Evolutionary conservation across 2,888 invertebrate genomes (phyloP).

Genomic region (Cryptocephalus moraei): DNA sequence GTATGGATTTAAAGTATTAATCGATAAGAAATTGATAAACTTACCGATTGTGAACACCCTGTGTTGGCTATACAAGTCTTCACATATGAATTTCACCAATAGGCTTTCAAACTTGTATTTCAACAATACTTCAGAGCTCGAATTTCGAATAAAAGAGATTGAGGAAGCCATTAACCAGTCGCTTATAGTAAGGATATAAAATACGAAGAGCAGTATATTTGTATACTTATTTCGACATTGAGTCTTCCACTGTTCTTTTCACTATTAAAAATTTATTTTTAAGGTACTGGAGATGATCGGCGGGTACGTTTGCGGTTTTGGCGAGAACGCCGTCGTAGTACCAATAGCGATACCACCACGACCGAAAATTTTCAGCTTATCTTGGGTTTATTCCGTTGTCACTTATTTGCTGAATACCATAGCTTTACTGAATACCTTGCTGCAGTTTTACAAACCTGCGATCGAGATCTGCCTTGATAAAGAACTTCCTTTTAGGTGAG

Average conservation of each 20-base stretch:
- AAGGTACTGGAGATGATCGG: slow-evolving; percentile 31
- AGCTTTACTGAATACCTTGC: slow-evolving; percentile 23
- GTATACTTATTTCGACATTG: too few relatives aligned
- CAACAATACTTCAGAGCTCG: slow-evolving; percentile 17
- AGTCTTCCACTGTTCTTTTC: too few relatives aligned
- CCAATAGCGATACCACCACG: slow-evolving; percentile 26
- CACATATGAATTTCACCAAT: slow-evolving; percentile 25
- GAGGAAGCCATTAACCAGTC: slow-evolving; percentile 27
- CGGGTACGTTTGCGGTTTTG: slow-evolving; percentile 29
- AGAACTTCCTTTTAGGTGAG: slow-evolving; percentile 34
- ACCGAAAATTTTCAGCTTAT: slow-evolving; percentile 26
- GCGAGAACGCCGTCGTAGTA: slow-evolving; percentile 22
- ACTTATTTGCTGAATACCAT: slow-evolving; percentile 28
- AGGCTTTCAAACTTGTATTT: slow-evolving; percentile 27
- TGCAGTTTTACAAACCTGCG: slow-evolving; percentile 25
- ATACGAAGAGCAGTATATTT: too few relatives aligned
- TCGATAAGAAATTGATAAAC: slow-evolving; percentile 27
- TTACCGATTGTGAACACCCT: slow-evolving; percentile 28
- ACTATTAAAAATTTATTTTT: slow-evolving; percentile 10
- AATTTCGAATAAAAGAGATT: slow-evolving; percentile 26
- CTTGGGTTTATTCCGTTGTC: slow-evolving; percentile 31
- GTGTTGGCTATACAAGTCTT: slow-evolving; percentile 25
- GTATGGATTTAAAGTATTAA: slow-evolving; percentile 24
- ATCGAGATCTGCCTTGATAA: slow-evolving; percentile 22
- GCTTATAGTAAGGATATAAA: slow-evolving; percentile 21